Conservation (phyloP, 2,888 invertebrate genomes). For the Adelphocoris suturalis region DNA sequence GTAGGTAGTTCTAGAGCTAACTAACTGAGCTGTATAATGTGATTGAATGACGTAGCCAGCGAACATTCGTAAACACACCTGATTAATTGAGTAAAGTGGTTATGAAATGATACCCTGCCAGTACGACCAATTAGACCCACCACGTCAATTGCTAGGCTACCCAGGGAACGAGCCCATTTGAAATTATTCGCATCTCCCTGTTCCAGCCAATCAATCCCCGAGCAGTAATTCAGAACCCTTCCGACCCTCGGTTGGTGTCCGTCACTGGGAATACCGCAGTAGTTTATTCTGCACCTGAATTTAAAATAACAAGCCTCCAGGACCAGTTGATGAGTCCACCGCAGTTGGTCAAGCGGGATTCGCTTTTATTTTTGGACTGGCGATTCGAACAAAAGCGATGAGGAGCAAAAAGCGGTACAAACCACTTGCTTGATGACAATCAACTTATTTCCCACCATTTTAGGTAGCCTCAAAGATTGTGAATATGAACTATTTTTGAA, state of each 20-base stretch:
- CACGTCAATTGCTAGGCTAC: constrained; percentile 9
- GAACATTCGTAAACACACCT: constrained; percentile 6
- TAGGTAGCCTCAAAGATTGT: too few relatives aligned
- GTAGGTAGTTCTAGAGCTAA: neutral
- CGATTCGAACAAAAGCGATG: too few relatives aligned
- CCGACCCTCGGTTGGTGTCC: neutral
- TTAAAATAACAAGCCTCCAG: constrained; percentile 58
- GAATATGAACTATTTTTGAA: too few relatives aligned
- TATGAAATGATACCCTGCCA: constrained; percentile 24
- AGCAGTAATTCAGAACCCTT: constrained; percentile 35
- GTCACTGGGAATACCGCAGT: constrained; percentile 9
- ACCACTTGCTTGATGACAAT: too few relatives aligned
- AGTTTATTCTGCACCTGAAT: constrained; percentile 63
- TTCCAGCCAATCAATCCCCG: constrained; percentile 59
- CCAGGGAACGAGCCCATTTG: constrained; percentile 10
- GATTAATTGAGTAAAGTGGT: constrained; percentile 11
- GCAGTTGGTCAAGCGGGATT: neutral
- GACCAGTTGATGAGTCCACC: constrained; percentile 4
- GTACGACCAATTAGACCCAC: neutral
- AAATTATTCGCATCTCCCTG: constrained; percentile 33
- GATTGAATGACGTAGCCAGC: neutral
- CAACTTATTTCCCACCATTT: too few relatives aligned
- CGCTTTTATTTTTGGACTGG: neutral
- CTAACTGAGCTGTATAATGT: neutral
- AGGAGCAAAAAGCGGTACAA: too few relatives aligned